Conservation (phyloP, 1,140 invertebrate genomes). For the Zaprionus vittiger region DNA sequence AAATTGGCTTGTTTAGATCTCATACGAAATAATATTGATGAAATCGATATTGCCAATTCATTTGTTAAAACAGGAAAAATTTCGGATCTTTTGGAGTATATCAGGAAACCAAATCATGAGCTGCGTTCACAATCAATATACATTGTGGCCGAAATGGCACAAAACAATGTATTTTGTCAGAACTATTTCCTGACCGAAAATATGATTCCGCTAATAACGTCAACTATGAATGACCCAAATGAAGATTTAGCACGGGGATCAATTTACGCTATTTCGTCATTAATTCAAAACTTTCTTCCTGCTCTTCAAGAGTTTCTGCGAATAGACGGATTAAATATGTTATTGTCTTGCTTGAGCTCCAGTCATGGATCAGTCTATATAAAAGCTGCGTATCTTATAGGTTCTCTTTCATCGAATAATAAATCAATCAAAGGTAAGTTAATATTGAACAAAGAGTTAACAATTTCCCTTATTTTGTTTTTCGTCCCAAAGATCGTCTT, state of each 20-base stretch:
- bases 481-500: constrained; percentile 39
- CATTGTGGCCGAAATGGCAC: constrained; percentile 65
- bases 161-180: constrained; percentile 65
- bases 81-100: constrained; percentile 28
- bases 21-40: constrained; percentile 64
- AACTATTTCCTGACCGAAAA: constrained; percentile 54
- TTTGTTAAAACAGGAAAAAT: constrained; percentile 62
- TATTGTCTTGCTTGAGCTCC: constrained; percentile 49
- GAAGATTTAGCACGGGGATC: constrained; percentile 52
- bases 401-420: constrained; percentile 44
- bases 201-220: constrained; percentile 37
- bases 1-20: constrained; percentile 51
- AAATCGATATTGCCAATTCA: constrained; percentile 60
- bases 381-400: constrained; percentile 65
- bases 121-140: constrained; percentile 41
- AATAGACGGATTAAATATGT: constrained; percentile 37
- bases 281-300: constrained; percentile 59
- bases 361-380: constrained; percentile 49
- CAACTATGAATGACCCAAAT: constrained; percentile 52
- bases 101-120: constrained; percentile 28
- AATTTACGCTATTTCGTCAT: constrained; percentile 62
- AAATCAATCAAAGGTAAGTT: constrained; percentile 45
- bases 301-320: constrained; percentile 52
- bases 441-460: neutral
- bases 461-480: neutral